These are phyloP conservation scores for Agelas oroides DNA, from an alignment of 37 sponge, comb jelly and placozoan species.

Conservation along the genomic window DNA sequence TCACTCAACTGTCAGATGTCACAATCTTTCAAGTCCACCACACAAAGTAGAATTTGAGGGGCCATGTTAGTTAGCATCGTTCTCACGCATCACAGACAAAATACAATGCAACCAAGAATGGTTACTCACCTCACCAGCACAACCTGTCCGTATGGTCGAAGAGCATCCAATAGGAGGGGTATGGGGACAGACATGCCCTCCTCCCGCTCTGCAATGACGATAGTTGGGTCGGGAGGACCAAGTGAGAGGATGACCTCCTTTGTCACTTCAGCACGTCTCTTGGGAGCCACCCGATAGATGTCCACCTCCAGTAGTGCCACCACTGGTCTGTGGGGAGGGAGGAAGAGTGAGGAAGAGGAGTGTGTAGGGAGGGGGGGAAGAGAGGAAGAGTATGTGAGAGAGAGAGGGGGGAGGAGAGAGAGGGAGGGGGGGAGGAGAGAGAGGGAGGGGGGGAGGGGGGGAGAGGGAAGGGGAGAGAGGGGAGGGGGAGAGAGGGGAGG, in stretches of 20 bases:
- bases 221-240: slow-evolving; percentile 81
- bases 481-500: too few species aligned
- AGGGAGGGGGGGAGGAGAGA: too few species aligned
- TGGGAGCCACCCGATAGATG: slow-evolving; percentile 60
- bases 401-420: too few species aligned
- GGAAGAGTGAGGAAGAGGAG: background rate
- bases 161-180: slow-evolving; percentile 23
- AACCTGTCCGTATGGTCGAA: slow-evolving; percentile 69
- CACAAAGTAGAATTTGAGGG: too few species aligned
- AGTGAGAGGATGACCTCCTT: slow-evolving; percentile 46
- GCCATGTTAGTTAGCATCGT: too few species aligned
- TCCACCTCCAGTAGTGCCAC: slow-evolving; percentile 91
- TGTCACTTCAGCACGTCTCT: slow-evolving; percentile 31
- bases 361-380: background rate
- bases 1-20: slow-evolving; percentile 72
- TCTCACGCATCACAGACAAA: too few species aligned
- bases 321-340: slow-evolving; percentile 75
- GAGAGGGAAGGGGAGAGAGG: background rate
- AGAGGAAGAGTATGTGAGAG: background rate
- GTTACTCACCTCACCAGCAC: slow-evolving; percentile 81
- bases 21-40: too few species aligned
- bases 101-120: too few species aligned
- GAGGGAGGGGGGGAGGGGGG: too few species aligned
- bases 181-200: slow-evolving; percentile 22
- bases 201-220: slow-evolving; percentile 52